A percentile compares a stretch with the other conserved stretches of the same genome.
Evolutionary conservation across 2,797 vertebrate genomes (phyloP).

Genomic region (Calcarius lapponicus): DNA sequence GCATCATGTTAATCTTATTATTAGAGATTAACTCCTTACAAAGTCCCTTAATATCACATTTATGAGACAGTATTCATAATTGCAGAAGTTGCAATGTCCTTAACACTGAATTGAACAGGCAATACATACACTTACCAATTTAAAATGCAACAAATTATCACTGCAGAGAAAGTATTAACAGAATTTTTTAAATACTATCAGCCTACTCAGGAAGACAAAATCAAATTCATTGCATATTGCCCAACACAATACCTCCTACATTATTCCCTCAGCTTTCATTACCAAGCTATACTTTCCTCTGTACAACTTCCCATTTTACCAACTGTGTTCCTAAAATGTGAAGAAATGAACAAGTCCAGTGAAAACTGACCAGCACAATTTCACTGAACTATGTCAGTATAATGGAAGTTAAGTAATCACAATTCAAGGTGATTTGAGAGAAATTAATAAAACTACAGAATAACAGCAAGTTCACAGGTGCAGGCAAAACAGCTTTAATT

Average conservation of each 20-base stretch:
- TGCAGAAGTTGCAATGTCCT: background rate
- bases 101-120: background rate
- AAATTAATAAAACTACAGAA: background rate
- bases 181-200: constrained; percentile 85
- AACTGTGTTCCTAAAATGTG: background rate
- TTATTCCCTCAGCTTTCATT: constrained; percentile 81
- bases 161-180: constrained; percentile 52
- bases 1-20: constrained; percentile 51
- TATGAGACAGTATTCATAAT: background rate
- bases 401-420: background rate
- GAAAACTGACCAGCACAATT: background rate
- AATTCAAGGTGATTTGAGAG: background rate
- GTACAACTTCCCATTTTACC: constrained; percentile 15
- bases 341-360: background rate
- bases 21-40: background rate
- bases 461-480: background rate
- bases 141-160: constrained; percentile 46
- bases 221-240: constrained; percentile 83
- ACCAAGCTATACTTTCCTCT: constrained; percentile 41
- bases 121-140: background rate
- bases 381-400: background rate
- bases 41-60: background rate
- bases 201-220: constrained; percentile 86
- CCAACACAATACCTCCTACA: constrained; percentile 81
- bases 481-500: constrained; percentile 2